Evolutionary conservation across 2,113 vertebrate species (phyloP), one percentile per base, ranked within the genome.

Genomic region (Bambusicola thoracicus): DNA sequence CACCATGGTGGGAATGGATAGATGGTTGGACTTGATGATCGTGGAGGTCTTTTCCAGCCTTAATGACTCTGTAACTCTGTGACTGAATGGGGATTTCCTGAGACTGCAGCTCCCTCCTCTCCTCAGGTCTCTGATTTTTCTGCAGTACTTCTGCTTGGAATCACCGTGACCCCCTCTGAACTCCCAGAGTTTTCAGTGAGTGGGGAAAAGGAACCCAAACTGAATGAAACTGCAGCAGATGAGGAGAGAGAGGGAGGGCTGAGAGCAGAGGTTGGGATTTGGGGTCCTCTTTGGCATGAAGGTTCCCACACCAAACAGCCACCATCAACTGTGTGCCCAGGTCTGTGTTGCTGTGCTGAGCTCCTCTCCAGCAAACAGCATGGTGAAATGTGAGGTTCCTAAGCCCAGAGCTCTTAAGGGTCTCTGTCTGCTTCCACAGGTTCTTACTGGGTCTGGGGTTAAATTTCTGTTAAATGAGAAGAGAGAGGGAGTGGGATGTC

Each of bases 231-330:
- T 29, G 46, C 63, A 76, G 67, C 75, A 58, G 53, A 18, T 14
- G 86, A 85, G 69, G 78, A 62, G 80, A 44, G 67, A 48, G 82
- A 93, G 11, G 82, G 87, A 94, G 72, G 65, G 58, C 46, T 83
- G 56, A 78, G 92, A 34, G 65, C 56, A 87, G 77, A 79, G 73
- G 32, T 3, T 86, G 80, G 61, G 48, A 48, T 41, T 90, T 78
- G 85, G 61, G 82, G 58, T 55, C 4, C 61, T 6, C 78, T 22
- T n/a, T 48, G 74, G 67, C 67, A 80, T 18, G 53, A 65, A 21
- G 67, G 16, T 51, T 92, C 85, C 65, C 8, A 48, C 40, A 32
- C 86, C 75, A 81, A 72, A 84, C 92, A 94, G 81, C 56, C 63
- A 36, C 59, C 55, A 73, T 34, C 13, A n/a, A 75, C 20, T 68